Evolutionary conservation across 2,113 vertebrate species (phyloP), one percentile per base, ranked within the genome.

Genomic region (Triplophysa tibetana): DNA sequence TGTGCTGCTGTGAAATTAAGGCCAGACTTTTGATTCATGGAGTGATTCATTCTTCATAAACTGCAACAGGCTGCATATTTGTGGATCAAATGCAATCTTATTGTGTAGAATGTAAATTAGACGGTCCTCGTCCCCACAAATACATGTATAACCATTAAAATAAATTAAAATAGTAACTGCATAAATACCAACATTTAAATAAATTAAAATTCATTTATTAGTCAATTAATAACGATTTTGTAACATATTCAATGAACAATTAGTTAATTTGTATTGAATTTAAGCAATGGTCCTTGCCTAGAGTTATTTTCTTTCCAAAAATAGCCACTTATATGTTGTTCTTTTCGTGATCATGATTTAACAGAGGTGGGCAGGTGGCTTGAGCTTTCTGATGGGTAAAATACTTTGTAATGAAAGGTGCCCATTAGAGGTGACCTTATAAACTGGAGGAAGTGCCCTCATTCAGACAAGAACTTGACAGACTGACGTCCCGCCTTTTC

Each of bases 1-100:
- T 88, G 85, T 70, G 81, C 41, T 76, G 75, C 70, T 61, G 61
- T 67, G 64, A 68, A 61, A 48, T 58, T 62, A 61, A 70, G 26
- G 24, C 62, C 52, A 16, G 68, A 2, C 43, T 0, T 67, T 21
- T 26, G 33, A 48, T 33, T 76, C 26, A 54, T 52, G 50, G 14
- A 65, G 43, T 52, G 74, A 76, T 54, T 65, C 62, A 54, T 21
- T 21, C 48, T 70, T 62, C 24, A 8, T 8, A 50, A 16, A 67
- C 21, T 54, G 21, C 2, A 19, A n/a, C 52, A 45, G n/a, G 48
- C 45, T 16, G 17, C 13, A 12, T 17, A 38, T 33, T 45, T 75
- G 76, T 63, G 69, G 58, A 21, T 64, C 2, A 7, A 62, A 56
- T 56, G 14, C 5, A 56, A 5, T 54, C 52, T 17, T 19, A 54